These are phyloP conservation scores for Drosophila cognata DNA, from an alignment of 2,888 invertebrate genomes.

Conservation along the genomic window DNA sequence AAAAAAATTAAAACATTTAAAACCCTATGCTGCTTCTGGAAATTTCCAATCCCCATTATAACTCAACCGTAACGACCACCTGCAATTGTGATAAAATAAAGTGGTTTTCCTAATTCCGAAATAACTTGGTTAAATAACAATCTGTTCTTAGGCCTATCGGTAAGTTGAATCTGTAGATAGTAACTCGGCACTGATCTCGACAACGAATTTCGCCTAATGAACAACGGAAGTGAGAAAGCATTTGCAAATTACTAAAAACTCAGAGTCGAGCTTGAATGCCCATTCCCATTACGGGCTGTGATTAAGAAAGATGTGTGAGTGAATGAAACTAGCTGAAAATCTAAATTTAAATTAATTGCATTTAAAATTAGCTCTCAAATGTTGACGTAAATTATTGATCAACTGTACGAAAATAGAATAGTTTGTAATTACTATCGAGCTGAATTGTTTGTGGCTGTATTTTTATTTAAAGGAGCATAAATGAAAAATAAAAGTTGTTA, in stretches of 20 bases:
- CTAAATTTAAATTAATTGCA: slow-evolving; percentile 64
- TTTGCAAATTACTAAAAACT: slow-evolving; percentile 57
- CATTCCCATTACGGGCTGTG: slow-evolving; percentile 18
- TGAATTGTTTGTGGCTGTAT: neutral
- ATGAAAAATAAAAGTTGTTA: neutral
- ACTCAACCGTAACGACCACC: slow-evolving; percentile 8
- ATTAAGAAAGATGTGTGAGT: slow-evolving; percentile 31
- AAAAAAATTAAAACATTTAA: neutral
- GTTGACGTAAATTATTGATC: slow-evolving; percentile 58
- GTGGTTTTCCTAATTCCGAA: neutral
- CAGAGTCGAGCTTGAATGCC: slow-evolving; percentile 46
- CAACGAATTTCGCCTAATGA: slow-evolving; percentile 42
- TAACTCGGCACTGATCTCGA: slow-evolving; percentile 11
- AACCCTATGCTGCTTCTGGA: neutral
- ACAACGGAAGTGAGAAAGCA: slow-evolving; percentile 49
- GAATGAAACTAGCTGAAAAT: slow-evolving; percentile 28
- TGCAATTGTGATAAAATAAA: slow-evolving; percentile 21
- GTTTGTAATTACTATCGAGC: neutral
- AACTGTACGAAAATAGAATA: slow-evolving; percentile 53
- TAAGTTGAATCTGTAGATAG: slow-evolving; percentile 35
- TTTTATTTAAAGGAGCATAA: neutral
- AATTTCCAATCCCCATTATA: slow-evolving; percentile 16
- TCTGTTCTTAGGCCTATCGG: slow-evolving; percentile 36
- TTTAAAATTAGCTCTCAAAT: slow-evolving; percentile 53
- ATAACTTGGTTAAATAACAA: slow-evolving; percentile 2